Conservation (phyloP, 1,140 invertebrate species). For the Papilio dardanus region DNA sequence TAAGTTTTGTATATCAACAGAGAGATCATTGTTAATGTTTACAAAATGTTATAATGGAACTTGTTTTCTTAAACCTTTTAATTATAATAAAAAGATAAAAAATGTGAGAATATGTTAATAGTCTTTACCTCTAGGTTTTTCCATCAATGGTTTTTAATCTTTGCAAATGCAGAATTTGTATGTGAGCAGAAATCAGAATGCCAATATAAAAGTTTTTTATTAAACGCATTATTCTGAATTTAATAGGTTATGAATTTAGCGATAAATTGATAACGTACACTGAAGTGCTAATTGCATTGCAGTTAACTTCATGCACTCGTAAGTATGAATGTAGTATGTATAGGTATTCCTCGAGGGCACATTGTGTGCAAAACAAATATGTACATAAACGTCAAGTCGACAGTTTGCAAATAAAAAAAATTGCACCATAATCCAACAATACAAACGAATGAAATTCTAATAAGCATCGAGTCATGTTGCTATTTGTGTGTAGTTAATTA, state of each 20-base stretch:
- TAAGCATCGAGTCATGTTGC: background rate
- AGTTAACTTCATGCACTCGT: background rate
- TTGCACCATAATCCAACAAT: background rate
- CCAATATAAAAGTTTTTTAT: background rate
- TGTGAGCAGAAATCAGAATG: background rate
- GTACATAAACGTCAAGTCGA: background rate
- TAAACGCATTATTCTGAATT: background rate
- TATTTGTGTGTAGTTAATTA: background rate
- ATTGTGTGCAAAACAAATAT: background rate
- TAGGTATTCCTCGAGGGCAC: background rate
- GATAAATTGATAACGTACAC: background rate
- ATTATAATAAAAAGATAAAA: background rate
- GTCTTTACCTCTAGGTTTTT: background rate
- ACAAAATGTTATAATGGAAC: too few relatives aligned
- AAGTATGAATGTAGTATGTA: background rate
- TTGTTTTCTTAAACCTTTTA: background rate
- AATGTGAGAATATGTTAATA: background rate
- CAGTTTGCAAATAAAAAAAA: background rate
- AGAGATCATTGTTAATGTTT: too few relatives aligned
- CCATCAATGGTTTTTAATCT: background rate
- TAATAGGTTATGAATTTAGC: background rate
- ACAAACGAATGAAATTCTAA: background rate
- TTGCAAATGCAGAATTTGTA: background rate
- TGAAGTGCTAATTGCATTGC: background rate
- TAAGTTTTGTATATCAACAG: too few relatives aligned